These are phyloP conservation scores for Heliconius charithonia DNA, from an alignment of 2,888 invertebrate genomes.

Conservation along the genomic window DNA sequence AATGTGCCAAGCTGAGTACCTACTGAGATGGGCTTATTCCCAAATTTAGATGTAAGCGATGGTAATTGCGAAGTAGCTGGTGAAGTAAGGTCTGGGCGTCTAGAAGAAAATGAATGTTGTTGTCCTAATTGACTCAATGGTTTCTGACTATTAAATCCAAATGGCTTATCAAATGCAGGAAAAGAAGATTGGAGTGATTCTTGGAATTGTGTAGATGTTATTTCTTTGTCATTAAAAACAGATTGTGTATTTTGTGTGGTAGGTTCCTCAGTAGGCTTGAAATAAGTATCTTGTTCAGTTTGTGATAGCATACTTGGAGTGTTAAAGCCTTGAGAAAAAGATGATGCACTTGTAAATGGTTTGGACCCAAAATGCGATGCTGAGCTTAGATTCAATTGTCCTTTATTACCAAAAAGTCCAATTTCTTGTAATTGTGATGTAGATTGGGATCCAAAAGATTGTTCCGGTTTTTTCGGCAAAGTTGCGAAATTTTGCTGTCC, in stretches of 20 bases:
- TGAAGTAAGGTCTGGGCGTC: neutral
- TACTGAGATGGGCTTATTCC: neutral
- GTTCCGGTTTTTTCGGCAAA: neutral
- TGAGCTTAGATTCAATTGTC: neutral
- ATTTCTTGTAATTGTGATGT: neutral
- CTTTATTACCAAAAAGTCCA: neutral
- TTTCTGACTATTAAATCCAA: neutral
- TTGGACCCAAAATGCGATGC: neutral
- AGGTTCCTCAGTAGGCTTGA: slow-evolving; percentile 1
- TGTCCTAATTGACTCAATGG: slow-evolving; percentile 2
- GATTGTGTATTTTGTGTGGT: neutral
- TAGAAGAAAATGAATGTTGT: neutral
- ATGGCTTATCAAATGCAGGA: neutral
- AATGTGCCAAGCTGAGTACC: neutral
- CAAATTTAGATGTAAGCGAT: slow-evolving; percentile 9
- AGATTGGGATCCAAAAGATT: neutral
- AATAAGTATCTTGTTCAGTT: neutral
- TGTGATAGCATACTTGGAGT: neutral
- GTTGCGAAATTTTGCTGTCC: neutral
- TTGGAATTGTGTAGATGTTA: neutral
- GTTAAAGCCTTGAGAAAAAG: neutral
- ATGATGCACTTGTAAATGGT: neutral
- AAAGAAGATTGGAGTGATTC: neutral
- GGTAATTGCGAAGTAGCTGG: neutral
- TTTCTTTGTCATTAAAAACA: neutral